These are phyloP conservation scores for Gibbula magus DNA, from an alignment of 2,888 invertebrate species.

Conservation along the genomic window DNA sequence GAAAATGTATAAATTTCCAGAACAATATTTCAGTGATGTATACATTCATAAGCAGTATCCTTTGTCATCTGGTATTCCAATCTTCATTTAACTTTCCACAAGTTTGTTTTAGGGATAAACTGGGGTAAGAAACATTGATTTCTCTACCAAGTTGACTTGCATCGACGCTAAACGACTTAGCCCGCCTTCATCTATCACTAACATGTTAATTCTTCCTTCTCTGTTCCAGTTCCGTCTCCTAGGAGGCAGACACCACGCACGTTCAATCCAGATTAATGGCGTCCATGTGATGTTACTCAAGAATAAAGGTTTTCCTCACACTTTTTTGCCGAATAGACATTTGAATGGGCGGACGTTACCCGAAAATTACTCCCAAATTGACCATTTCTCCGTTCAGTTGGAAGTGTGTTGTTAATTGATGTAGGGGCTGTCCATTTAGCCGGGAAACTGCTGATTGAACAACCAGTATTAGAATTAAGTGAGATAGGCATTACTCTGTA, in stretches of 20 bases:
- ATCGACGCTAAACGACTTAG: too few relatives aligned
- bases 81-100: too few relatives aligned
- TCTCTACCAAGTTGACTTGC: background rate
- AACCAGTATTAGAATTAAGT: background rate
- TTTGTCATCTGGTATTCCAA: too few relatives aligned
- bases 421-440: background rate
- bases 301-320: background rate
- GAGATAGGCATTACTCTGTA: background rate
- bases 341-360: background rate
- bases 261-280: background rate
- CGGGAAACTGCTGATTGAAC: background rate
- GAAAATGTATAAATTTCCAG: too few relatives aligned
- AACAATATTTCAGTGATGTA: too few relatives aligned
- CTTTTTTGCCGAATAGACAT: background rate
- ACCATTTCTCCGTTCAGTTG: background rate
- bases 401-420: background rate
- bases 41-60: too few relatives aligned
- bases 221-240: background rate
- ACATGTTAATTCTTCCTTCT: too few relatives aligned
- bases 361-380: background rate
- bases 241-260: background rate
- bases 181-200: too few relatives aligned
- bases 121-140: too few relatives aligned
- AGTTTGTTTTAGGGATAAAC: too few relatives aligned
- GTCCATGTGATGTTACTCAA: background rate